These are phyloP conservation scores for Lithophane semibrunnea DNA, from an alignment of 2,888 invertebrate genomes.

Conservation along the genomic window DNA sequence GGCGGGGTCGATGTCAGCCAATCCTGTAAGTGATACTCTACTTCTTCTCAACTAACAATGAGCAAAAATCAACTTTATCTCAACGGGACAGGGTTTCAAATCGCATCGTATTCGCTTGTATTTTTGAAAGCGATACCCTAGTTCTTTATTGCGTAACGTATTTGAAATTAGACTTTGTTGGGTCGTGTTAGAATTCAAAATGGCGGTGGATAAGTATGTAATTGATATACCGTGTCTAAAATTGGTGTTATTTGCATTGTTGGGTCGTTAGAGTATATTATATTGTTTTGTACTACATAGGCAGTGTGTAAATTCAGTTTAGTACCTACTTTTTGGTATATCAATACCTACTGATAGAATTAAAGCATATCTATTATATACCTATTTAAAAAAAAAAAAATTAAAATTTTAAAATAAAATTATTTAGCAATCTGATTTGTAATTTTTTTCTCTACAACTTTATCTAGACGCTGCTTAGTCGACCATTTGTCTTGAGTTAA, in stretches of 20 bases:
- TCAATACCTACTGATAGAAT: not conserved
- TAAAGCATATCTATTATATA: not conserved
- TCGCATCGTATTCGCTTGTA: conserved; percentile 46
- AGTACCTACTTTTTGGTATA: not conserved
- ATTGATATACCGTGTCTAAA: conserved; percentile 83
- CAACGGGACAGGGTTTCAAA: conserved; percentile 59
- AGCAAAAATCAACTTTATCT: conserved; percentile 64
- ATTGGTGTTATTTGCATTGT: conserved; percentile 72
- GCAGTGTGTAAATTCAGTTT: conserved; percentile 14
- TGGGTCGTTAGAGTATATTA: conserved; percentile 48
- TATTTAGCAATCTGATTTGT: not conserved
- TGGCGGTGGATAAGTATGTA: conserved; percentile 71
- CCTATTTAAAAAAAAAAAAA: no score
- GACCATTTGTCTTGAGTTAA: not conserved
- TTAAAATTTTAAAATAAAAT: no score
- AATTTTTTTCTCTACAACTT: not conserved
- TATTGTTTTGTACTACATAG: conserved; percentile 14
- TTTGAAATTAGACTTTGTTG: conserved; percentile 68
- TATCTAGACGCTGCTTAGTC: not conserved
- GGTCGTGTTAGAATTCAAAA: conserved; percentile 61
- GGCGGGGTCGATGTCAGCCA: conserved; percentile 87
- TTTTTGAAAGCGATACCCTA: conserved; percentile 88
- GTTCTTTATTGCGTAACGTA: conserved; percentile 74
- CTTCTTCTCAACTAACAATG: conserved; percentile 79
- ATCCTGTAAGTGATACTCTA: conserved; percentile 90